Base-by-base conservation (phyloP, 2,797 vertebrate species). In the Pseudochirops cupreus region DNA sequence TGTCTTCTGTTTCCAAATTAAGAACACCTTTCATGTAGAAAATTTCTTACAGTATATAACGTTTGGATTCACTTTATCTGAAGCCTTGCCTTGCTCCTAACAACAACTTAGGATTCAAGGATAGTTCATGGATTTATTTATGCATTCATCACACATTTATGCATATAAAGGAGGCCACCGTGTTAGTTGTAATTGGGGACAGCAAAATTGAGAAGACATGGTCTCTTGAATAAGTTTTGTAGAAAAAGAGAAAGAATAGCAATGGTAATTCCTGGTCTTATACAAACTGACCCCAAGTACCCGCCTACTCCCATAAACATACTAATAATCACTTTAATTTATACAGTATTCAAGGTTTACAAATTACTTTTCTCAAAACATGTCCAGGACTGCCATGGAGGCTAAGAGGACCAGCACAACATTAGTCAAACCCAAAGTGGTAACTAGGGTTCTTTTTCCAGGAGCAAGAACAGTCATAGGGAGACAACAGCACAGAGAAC, bases 191-290 rank as follows among this genome's bases (percentile, higher is more conserved):
- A 46, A 67, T 0, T 21, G 12, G 94, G 57, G 33, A 93, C 89
- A 96, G 93, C 92, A 82, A 11, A 82, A 82, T 82, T 74, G 11
- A 82, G 74, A 62, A 62, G 59, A 82, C 7, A 82, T 46, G 74
- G 39, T 87, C 39, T 87, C 21, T 87, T 87, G 18, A 10, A 46
- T 87, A 26, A 10, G 9, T 26, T 87, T 87, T 87, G 24, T 46
- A 50, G 39, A 50, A 46, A 46, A 10, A 50, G 39, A 9, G 5
- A 50, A 46, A 50, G 21, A 87, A 87, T 87, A 50, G 1, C 21
- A 87, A 9, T 46, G 3, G 3, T 12, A 87, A 50, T 87, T 26
- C 39, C n/a, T 82, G 10, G 21, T 46, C 4, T 82, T 26, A 82
- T 11, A 46, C n/a, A 46, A 82, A 46, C 10, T 82, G 74, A 7